phyloP scores from a whole-genome alignment of 2,113 vertebrate genomes.

The Gymnogyps californianus region DNA sequence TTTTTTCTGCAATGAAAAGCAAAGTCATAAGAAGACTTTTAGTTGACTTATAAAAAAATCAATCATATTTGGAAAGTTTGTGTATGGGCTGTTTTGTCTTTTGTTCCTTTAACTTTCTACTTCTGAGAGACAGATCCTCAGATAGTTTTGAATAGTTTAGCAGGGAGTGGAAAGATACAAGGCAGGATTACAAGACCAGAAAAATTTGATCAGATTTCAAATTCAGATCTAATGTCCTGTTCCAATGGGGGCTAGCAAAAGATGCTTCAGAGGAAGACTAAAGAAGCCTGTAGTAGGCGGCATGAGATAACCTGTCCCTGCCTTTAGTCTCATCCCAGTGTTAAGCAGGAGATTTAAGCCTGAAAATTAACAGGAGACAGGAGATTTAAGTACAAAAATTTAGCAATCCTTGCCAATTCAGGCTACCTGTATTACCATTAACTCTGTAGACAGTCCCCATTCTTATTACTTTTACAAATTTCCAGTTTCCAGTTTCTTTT shows the following conservation, averaged over 20 bases:
- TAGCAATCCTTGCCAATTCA: neutral
- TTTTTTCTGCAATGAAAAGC: conserved; percentile 42
- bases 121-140: neutral
- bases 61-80: conserved; percentile 54
- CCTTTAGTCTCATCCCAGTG: neutral
- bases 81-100: neutral
- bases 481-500: neutral
- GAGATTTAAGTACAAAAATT: neutral
- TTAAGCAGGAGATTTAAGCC: neutral
- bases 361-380: neutral
- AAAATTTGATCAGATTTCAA: neutral
- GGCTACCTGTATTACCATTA: neutral
- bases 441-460: neutral
- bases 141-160: neutral
- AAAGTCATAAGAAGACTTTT: conserved; percentile 46
- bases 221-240: neutral
- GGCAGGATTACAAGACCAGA: neutral
- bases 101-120: neutral
- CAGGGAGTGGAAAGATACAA: neutral
- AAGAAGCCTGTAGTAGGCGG: neutral
- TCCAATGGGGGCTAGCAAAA: neutral
- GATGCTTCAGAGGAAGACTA: neutral
- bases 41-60: conserved; percentile 34
- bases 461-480: neutral
- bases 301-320: neutral